Conservation (phyloP, 2,797 vertebrate genomes). For the Phyllotis vaccarum region DNA sequence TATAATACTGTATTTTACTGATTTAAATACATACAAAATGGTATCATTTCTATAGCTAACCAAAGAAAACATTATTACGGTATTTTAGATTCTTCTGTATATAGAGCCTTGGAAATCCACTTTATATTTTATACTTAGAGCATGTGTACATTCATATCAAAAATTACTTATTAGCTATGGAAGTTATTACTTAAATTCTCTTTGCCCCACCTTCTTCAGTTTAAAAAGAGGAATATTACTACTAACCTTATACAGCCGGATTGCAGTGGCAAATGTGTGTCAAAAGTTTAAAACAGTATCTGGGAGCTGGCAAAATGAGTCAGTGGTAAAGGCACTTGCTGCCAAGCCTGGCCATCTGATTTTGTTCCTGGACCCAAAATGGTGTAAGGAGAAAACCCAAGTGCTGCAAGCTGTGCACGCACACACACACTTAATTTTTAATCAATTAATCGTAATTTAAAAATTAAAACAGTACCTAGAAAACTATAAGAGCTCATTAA, state of each 20-base stretch:
- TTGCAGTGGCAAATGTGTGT: slow-evolving; percentile 35
- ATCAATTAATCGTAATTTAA: neutral
- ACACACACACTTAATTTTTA: neutral
- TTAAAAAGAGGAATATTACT: slow-evolving; percentile 49
- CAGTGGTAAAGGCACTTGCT: neutral
- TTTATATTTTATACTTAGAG: neutral
- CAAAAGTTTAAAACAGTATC: slow-evolving; percentile 2
- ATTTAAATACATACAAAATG: slow-evolving; percentile 20
- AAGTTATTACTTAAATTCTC: neutral
- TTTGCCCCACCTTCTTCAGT: slow-evolving; percentile 44
- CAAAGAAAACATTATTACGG: neutral
- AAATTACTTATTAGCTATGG: neutral
- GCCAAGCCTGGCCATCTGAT: neutral
- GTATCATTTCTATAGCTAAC: neutral
- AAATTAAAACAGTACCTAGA: neutral
- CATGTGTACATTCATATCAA: neutral
- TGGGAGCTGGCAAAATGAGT: slow-evolving; percentile 22
- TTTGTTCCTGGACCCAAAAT: neutral
- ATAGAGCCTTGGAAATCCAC: neutral
- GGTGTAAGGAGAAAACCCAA: neutral
- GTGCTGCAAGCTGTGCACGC: neutral
- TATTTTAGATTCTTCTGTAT: neutral
- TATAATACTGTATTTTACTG: neutral
- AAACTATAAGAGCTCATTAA: slow-evolving; percentile 57
- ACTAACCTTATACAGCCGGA: slow-evolving; percentile 36